Conservation (phyloP, 2,113 vertebrate species). For the Petroica traversi region DNA sequence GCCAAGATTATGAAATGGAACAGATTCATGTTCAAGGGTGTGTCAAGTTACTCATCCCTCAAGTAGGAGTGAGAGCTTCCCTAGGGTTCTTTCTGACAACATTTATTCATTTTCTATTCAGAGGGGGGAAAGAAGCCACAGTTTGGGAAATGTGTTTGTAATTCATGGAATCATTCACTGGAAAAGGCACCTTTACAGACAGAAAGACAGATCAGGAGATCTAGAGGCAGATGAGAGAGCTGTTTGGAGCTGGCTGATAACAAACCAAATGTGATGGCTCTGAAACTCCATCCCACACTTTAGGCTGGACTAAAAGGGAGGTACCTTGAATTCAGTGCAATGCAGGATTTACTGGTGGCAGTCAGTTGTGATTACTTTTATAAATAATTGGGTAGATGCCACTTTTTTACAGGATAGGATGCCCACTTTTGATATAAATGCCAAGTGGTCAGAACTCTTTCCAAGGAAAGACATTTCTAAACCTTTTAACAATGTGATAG, state of each 20-base stretch:
- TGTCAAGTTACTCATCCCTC: neutral
- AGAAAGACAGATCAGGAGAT: neutral
- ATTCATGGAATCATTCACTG: neutral
- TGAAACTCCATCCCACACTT: neutral
- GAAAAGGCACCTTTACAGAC: neutral
- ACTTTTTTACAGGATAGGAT: neutral
- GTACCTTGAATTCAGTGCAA: neutral
- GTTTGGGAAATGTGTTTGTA: neutral
- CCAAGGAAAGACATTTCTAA: neutral
- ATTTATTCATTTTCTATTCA: neutral
- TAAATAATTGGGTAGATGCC: neutral
- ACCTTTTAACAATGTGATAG: neutral
- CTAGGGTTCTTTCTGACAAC: neutral
- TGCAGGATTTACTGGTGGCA: neutral
- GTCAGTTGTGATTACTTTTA: neutral
- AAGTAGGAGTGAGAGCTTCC: neutral
- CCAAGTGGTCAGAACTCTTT: neutral
- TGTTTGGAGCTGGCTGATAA: neutral
- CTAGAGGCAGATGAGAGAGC: neutral
- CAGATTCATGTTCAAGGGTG: neutral
- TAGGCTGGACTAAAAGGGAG: neutral
- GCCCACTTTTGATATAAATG: neutral
- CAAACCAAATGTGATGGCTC: neutral
- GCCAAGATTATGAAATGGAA: slow-evolving; percentile 7
- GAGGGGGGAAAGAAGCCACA: neutral